These are phyloP conservation scores for Heliocidaris erythrogramma DNA, from an alignment of 35 echinoderm and acorn worm genomes.

Conservation along the genomic window DNA sequence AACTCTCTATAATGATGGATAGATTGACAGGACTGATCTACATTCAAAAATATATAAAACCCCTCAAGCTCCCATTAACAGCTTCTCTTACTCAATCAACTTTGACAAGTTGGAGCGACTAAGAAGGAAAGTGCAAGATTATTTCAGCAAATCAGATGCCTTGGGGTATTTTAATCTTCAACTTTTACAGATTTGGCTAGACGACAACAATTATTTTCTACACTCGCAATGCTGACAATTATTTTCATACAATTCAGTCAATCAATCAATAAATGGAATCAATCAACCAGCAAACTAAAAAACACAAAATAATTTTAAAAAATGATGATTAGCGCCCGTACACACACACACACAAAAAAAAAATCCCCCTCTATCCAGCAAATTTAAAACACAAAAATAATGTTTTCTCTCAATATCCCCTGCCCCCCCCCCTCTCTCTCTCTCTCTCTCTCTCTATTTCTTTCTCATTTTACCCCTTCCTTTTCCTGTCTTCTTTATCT, in stretches of 20 bases:
- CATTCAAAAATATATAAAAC: background rate
- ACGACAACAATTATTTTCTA: too few relatives aligned
- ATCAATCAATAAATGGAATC: background rate
- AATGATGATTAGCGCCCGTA: too few relatives aligned
- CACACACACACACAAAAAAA: too few relatives aligned
- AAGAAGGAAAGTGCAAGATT: background rate
- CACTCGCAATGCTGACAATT: too few relatives aligned
- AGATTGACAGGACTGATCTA: background rate
- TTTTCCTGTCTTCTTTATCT: background rate
- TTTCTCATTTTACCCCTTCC: background rate
- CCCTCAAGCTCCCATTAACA: background rate
- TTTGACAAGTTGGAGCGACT: background rate
- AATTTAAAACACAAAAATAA: background rate
- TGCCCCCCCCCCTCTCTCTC: too few relatives aligned
- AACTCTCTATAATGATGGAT: background rate
- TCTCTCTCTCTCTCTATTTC: too few relatives aligned
- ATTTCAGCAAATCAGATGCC: background rate
- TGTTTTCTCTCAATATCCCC: background rate
- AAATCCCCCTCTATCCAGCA: background rate
- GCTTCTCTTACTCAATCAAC: background rate
- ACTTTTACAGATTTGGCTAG: too few relatives aligned
- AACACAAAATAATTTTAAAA: background rate
- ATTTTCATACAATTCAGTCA: too few relatives aligned
- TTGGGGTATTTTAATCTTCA: background rate
- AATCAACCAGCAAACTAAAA: background rate